Evolutionary conservation across 2,113 vertebrate genomes (phyloP).

Genomic region (Delphinapterus leucas): DNA sequence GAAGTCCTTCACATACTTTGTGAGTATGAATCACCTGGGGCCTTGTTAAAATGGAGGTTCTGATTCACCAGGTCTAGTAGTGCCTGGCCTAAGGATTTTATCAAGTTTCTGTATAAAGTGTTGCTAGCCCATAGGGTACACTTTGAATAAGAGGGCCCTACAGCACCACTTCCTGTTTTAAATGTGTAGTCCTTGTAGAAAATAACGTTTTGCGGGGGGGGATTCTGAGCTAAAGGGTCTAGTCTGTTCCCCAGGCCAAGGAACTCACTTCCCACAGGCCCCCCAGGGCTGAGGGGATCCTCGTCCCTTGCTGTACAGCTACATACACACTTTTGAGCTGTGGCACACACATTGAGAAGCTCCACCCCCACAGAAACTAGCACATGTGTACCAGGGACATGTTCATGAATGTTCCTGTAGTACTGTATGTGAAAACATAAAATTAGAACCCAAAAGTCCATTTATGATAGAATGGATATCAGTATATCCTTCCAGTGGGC

Average conservation of each 20-base stretch:
- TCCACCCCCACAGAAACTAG: neutral
- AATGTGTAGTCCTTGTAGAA: neutral
- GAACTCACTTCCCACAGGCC: neutral
- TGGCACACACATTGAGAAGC: neutral
- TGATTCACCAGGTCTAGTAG: neutral
- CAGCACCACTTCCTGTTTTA: neutral
- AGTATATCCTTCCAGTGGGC: neutral
- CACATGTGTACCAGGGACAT: neutral
- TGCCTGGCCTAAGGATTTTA: neutral
- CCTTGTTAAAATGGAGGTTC: neutral
- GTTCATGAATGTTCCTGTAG: neutral
- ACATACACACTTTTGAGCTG: fast-evolving
- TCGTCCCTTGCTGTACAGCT: neutral
- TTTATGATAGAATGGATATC: neutral
- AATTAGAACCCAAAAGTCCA: neutral
- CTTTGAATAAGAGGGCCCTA: neutral
- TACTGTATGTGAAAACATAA: neutral
- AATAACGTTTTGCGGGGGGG: neutral
- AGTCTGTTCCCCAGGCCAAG: neutral
- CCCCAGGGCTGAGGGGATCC: neutral
- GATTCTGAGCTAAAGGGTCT: neutral
- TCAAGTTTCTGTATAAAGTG: neutral
- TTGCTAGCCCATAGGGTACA: neutral
- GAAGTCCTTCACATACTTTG: neutral
- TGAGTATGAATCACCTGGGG: neutral